Evolutionary conservation across 2,888 invertebrate genomes (phyloP).

Genomic region (Eupeodes luniger): DNA sequence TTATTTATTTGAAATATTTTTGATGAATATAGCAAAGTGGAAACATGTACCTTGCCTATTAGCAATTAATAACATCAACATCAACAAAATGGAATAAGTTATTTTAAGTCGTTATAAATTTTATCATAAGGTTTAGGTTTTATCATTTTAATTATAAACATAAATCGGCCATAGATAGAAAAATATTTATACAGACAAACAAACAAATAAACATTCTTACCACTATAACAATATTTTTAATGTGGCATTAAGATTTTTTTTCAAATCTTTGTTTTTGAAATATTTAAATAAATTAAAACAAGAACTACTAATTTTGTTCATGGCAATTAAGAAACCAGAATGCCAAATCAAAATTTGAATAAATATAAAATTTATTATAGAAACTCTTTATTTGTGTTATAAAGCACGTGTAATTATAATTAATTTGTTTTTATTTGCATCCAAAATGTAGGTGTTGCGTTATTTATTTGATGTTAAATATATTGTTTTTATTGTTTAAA

Average conservation of each 20-base stretch:
- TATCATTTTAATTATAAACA: neutral
- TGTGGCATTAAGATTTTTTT: conserved; percentile 4
- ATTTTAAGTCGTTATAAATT: conserved; percentile 5
- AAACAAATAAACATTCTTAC: neutral
- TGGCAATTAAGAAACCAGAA: conserved; percentile 11
- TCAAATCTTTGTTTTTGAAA: neutral
- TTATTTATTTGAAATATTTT: neutral
- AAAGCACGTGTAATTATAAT: neutral
- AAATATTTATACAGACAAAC: neutral
- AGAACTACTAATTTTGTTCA: conserved; percentile 19
- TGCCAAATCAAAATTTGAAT: conserved; percentile 10
- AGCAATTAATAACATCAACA: neutral
- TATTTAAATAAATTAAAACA: conserved; percentile 3
- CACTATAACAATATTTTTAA: neutral
- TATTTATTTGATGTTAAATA: neutral
- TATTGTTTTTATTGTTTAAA: neutral
- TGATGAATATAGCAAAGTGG: neutral
- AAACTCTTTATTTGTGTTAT: neutral
- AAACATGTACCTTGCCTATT: neutral
- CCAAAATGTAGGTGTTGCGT: neutral
- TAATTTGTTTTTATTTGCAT: conserved; percentile 1
- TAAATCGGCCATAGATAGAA: neutral
- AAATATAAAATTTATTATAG: neutral
- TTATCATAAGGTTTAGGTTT: neutral
- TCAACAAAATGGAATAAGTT: conserved; percentile 1